A percentile compares a stretch with the other conserved stretches of the same genome.
Evolutionary conservation across 2,888 invertebrate species (phyloP).

Genomic region (Metalampra italica): DNA sequence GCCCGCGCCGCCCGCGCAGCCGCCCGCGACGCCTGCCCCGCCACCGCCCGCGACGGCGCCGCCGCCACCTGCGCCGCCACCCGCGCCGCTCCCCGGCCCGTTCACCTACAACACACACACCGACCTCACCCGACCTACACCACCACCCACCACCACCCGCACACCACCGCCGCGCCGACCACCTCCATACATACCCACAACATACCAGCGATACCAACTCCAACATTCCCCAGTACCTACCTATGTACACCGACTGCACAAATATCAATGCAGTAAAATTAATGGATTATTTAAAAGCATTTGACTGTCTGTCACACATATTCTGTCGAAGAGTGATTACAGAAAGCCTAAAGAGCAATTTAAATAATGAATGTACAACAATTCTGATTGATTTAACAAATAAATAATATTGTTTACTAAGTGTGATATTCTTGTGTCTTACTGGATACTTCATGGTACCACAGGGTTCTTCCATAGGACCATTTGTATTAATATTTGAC

Average conservation of each 20-base stretch:
- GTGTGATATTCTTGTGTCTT: too few relatives aligned
- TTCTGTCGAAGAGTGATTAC: too few relatives aligned
- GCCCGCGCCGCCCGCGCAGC: conserved; percentile 55
- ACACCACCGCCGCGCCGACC: conserved; percentile 15
- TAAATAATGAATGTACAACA: too few relatives aligned
- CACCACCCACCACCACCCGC: conserved; percentile 13
- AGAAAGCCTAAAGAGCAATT: too few relatives aligned
- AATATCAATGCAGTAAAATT: too few relatives aligned
- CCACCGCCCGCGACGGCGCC: conserved; percentile 63
- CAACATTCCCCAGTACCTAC: background rate
- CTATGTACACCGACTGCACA: too few relatives aligned
- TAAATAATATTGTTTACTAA: too few relatives aligned
- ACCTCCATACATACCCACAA: conserved; percentile 13
- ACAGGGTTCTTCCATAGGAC: too few relatives aligned
- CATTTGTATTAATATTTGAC: too few relatives aligned
- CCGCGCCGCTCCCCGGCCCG: conserved; percentile 38
- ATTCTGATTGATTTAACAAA: too few relatives aligned
- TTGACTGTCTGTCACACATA: background rate
- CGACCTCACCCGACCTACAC: conserved; percentile 17
- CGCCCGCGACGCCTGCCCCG: conserved; percentile 67
- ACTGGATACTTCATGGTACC: too few relatives aligned
- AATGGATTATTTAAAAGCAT: background rate
- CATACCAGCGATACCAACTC: conserved; percentile 4
- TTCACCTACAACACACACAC: conserved; percentile 48
- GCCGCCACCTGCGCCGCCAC: conserved; percentile 23